These are phyloP conservation scores for Rutilus rutilus DNA, from an alignment of 2,113 vertebrate species.

Conservation along the genomic window DNA sequence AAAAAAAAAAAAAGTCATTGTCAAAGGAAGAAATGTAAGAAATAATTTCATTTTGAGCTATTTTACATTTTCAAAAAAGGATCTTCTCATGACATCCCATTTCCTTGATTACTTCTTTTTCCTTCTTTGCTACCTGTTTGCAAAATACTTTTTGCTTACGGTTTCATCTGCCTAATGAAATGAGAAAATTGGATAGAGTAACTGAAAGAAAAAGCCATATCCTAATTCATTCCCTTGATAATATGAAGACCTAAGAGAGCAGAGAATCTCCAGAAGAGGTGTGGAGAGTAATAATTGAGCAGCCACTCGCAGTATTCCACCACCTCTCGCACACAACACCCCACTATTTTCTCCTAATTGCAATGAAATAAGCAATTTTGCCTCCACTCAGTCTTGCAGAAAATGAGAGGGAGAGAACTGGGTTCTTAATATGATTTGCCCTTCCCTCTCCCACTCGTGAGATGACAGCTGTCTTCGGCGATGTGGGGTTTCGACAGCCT, in stretches of 20 bases:
- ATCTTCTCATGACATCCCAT: not conserved
- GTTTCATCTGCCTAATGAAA: constrained; percentile 60
- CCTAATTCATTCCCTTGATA: constrained; percentile 63
- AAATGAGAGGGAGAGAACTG: constrained; percentile 54
- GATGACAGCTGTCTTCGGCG: constrained; percentile 67
- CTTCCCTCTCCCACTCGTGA: constrained; percentile 54
- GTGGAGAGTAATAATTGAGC: constrained; percentile 65
- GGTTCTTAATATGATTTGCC: constrained; percentile 64
- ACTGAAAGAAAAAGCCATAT: constrained; percentile 64
- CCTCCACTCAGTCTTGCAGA: constrained; percentile 58
- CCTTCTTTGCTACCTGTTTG: constrained; percentile 1
- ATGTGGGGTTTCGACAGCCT: constrained; percentile 58
- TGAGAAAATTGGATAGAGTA: constrained; percentile 58
- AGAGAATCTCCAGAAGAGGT: constrained; percentile 59
- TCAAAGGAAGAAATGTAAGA: not conserved
- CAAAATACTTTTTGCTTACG: constrained; percentile 63
- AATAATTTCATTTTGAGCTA: not conserved
- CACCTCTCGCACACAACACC: constrained; percentile 56
- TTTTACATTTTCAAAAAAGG: not conserved
- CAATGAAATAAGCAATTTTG: constrained; percentile 68
- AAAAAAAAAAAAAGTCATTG: not conserved
- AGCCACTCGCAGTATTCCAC: constrained; percentile 64
- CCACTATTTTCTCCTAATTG: constrained; percentile 70
- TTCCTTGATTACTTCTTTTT: not conserved
- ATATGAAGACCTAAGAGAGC: constrained; percentile 60